Evolutionary conservation across 1,140 invertebrate genomes (phyloP), one percentile per base, ranked within the genome.

Genomic region (Marisa cornuarietis): DNA sequence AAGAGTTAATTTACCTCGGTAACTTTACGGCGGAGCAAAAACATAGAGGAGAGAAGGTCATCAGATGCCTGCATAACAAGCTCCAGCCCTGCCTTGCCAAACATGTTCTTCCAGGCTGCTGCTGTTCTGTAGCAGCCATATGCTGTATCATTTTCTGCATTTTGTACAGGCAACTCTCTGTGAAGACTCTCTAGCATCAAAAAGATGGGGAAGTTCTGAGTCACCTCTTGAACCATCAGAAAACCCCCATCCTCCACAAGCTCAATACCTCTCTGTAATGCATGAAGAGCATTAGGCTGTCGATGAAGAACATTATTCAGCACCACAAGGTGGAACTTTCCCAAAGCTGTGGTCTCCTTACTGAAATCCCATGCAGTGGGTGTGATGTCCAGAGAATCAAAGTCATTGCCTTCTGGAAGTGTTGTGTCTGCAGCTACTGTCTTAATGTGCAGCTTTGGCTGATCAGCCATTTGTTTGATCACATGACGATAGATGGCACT

Each of bases 241-340:
- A 97, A 95, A 24, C 96, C 96, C 68, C 93, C 93, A 0, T 93
- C 88, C 82, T 93, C 94, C 5, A 97, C 87, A 49, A 94, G 93
- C n/a, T 90, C 90, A 7, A 91, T 89, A 63, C 96, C 78, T 31
- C 87, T 88, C 71, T 86, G 66, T 11, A 93, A 81, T 24, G 87
- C 85, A 31, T 84, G 78, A 14, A 78, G 76, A 49, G 92, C 85
- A 77, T 92, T 85, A 54, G 85, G 62, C 65, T 92, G 89, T 65
- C 84, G 87, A 82, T 86, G 88, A 26, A 92, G 85, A 62, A 90
- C 75, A 81, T 91, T 88, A 71, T 87, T 87, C 18, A 86, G 85
- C 42, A 92, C 81, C 20, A 91, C 81, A 1, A 92, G 80, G 79
- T 92, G 88, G 31, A 81, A 75, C 42, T 87, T 86, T 7, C 83